Conservation (phyloP, 1,140 invertebrate genomes). For the Diorhabda carinulata region DNA sequence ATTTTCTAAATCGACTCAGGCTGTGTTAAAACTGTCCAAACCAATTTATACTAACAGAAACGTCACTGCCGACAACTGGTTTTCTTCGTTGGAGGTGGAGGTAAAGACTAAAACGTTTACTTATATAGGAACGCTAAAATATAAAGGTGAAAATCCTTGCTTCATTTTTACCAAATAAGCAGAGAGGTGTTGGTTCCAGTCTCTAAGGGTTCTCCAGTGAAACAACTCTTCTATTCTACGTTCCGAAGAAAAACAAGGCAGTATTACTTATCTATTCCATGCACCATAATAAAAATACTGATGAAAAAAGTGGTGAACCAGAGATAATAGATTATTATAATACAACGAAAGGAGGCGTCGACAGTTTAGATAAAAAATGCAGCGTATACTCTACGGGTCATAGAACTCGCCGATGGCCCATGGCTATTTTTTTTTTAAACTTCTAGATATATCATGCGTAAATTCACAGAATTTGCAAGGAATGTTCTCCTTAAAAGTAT, state of each 20-base stretch:
- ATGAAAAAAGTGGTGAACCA: slow-evolving; percentile 38
- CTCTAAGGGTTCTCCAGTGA: slow-evolving; percentile 15
- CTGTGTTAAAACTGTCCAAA: slow-evolving; percentile 36
- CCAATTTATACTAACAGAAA: slow-evolving; percentile 40
- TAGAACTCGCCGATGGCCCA: slow-evolving; percentile 45
- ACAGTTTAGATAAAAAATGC: slow-evolving; percentile 46
- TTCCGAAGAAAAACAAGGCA: slow-evolving; percentile 37
- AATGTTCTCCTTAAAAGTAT: too few relatives aligned
- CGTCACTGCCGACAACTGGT: slow-evolving; percentile 47
- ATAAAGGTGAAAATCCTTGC: slow-evolving; percentile 39
- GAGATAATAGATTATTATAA: slow-evolving; percentile 42
- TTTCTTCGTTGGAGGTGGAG: slow-evolving; percentile 34
- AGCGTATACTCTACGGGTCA: slow-evolving; percentile 39
- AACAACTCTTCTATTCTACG: slow-evolving; percentile 5
- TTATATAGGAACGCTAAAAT: slow-evolving; percentile 43
- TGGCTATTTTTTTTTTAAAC: slow-evolving; percentile 2
- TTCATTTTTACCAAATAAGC: slow-evolving; percentile 30
- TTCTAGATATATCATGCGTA: background rate
- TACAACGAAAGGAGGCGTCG: slow-evolving; percentile 48
- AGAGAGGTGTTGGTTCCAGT: slow-evolving; percentile 19
- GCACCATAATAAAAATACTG: slow-evolving; percentile 30
- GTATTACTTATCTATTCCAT: slow-evolving; percentile 36
- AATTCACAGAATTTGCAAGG: background rate
- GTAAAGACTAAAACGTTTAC: slow-evolving; percentile 35
- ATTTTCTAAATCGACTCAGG: slow-evolving; percentile 26